A percentile compares a stretch with the other conserved stretches of the same genome.
Evolutionary conservation across 2,888 invertebrate species (phyloP).

Genomic region (Pocota personata): DNA sequence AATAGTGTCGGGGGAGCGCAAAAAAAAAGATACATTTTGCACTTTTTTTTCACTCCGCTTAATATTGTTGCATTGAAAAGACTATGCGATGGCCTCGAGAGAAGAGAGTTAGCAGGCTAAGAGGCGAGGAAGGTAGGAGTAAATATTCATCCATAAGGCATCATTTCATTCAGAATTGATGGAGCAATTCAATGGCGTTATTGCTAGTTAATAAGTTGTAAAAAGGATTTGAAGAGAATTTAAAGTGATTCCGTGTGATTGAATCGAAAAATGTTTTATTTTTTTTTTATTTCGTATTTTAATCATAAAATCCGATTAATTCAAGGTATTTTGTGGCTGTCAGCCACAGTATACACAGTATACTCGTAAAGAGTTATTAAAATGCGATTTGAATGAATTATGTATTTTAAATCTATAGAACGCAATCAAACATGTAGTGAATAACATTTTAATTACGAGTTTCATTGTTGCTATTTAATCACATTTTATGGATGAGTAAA

Average conservation of each 20-base stretch:
- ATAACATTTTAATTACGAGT: not conserved
- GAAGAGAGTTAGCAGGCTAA: too few species aligned
- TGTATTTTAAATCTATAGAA: not conserved
- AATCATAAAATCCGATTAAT: not conserved
- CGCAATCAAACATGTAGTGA: not conserved
- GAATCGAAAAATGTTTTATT: conserved; percentile 25
- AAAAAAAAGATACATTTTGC: conserved; percentile 19
- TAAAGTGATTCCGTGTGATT: conserved; percentile 46
- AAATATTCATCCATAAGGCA: conserved; percentile 40
- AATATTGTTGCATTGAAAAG: conserved; percentile 5
- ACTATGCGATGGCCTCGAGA: not conserved
- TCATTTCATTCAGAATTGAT: conserved; percentile 60
- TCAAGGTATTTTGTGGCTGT: not conserved
- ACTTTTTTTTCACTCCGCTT: conserved; percentile 4
- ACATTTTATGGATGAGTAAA: not conserved
- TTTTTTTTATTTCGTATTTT: not conserved
- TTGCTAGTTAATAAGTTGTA: conserved; percentile 66
- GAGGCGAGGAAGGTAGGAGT: not conserved
- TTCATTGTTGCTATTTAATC: not conserved
- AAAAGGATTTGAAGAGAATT: conserved; percentile 55
- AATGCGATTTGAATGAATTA: not conserved
- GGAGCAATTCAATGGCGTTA: conserved; percentile 64
- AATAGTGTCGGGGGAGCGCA: conserved; percentile 35
- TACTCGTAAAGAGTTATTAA: not conserved
- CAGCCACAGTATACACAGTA: too few species aligned